Conservation (phyloP, 2,888 invertebrate genomes). For the Bursaphelenchus okinawaensis region DNA sequence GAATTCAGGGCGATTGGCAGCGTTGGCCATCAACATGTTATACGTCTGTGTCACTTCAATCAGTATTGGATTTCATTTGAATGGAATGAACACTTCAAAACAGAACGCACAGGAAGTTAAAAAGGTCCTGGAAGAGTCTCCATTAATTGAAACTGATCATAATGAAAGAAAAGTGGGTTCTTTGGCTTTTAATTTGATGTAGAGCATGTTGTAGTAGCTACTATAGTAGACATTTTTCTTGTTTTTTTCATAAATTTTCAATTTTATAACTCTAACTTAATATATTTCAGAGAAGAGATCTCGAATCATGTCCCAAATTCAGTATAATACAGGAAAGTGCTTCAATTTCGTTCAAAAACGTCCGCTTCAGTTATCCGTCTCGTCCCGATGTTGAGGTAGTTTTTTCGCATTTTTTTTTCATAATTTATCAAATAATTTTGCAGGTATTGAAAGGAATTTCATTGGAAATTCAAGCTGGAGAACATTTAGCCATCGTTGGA, state of each 20-base stretch:
- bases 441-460: conserved; percentile 43
- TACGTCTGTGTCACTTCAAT: conserved; percentile 21
- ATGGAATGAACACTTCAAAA: conserved; percentile 47
- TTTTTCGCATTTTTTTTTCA: not conserved
- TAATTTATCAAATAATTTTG: not conserved
- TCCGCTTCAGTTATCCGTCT: conserved; percentile 79
- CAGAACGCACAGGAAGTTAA: conserved; percentile 47
- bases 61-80: conserved; percentile 54
- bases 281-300: not conserved
- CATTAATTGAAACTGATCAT: conserved; percentile 29
- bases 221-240: not conserved
- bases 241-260: not conserved
- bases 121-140: conserved; percentile 37
- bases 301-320: not conserved
- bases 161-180: not conserved
- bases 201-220: not conserved
- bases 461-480: conserved; percentile 46
- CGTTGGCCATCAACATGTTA: conserved; percentile 27
- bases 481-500: conserved; percentile 53
- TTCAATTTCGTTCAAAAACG: conserved; percentile 64
- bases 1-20: conserved; percentile 50
- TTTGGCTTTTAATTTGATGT: not conserved
- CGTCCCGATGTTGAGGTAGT: conserved; percentile 63
- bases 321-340: conserved; percentile 1
- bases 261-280: not conserved